phyloP scores from a whole-genome alignment of 1,140 invertebrate genomes.

The Drosophila simulans region DNA sequence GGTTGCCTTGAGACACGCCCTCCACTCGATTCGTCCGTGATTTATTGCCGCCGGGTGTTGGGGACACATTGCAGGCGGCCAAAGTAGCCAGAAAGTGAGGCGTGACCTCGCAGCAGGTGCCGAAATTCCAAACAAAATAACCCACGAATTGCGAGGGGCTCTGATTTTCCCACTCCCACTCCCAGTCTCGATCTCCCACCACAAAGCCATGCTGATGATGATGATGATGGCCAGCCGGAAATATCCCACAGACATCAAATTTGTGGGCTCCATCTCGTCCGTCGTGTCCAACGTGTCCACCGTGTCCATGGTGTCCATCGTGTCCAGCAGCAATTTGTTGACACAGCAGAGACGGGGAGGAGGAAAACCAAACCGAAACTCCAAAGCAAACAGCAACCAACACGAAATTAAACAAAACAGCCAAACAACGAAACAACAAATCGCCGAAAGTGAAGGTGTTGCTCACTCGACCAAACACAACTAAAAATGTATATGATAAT shows the following conservation, averaged over 20 bases:
- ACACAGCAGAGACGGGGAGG: conserved; percentile 11
- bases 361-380: background rate
- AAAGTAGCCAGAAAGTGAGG: background rate
- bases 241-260: conserved; percentile 28
- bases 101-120: conserved; percentile 36
- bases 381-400: conserved; percentile 13
- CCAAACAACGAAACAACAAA: conserved; percentile 16
- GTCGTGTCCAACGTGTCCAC: too few relatives aligned
- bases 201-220: conserved; percentile 5
- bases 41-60: conserved; percentile 29
- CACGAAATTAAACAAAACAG: conserved; percentile 24
- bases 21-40: conserved; percentile 24
- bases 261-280: conserved; percentile 6
- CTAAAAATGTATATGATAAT: conserved; percentile 59
- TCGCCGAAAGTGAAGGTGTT: conserved; percentile 69
- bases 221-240: conserved; percentile 45
- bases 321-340: conserved; percentile 41
- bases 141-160: conserved; percentile 12
- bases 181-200: conserved; percentile 21
- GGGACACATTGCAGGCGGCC: conserved; percentile 19
- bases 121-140: background rate
- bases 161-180: conserved; percentile 18
- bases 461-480: conserved; percentile 14
- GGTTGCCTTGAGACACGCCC: conserved; percentile 29
- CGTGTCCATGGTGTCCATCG: conserved; percentile 23